phyloP scores from a whole-genome alignment of 1,140 invertebrate species.

The Muscidifurax raptorellus region DNA sequence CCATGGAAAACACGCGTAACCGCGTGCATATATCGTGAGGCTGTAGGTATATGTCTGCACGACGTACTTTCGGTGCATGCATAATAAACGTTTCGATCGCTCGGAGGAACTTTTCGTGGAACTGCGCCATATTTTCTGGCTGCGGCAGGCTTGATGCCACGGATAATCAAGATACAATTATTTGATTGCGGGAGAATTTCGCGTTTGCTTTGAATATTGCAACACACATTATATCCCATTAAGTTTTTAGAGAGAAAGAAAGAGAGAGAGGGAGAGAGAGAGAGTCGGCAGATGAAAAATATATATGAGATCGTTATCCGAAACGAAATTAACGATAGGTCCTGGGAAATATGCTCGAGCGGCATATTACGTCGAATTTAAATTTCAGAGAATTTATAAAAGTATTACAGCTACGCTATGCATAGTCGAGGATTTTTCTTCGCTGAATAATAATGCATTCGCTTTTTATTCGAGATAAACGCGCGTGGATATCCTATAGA shows the following conservation, averaged over 20 bases:
- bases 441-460: too few species aligned
- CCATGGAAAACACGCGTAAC: background rate
- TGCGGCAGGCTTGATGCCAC: background rate
- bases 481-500: background rate
- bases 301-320: too few species aligned
- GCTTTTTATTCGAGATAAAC: too few species aligned
- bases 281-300: too few species aligned
- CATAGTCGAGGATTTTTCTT: too few species aligned
- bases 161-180: background rate
- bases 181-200: background rate
- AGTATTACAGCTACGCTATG: too few species aligned
- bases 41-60: background rate
- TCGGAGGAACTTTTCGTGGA: slow-evolving; percentile 18
- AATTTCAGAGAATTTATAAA: too few species aligned
- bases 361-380: too few species aligned
- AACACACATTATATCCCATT: background rate
- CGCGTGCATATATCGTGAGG: slow-evolving; percentile 5
- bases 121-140: background rate
- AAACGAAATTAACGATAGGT: too few species aligned
- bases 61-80: background rate
- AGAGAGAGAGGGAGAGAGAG: background rate
- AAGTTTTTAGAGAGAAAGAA: background rate
- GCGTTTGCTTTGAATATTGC: background rate
- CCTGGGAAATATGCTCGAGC: too few species aligned
- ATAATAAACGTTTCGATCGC: too few species aligned